Conservation (phyloP, 2,888 invertebrate genomes). For the Leptinotarsa tumamoca region DNA sequence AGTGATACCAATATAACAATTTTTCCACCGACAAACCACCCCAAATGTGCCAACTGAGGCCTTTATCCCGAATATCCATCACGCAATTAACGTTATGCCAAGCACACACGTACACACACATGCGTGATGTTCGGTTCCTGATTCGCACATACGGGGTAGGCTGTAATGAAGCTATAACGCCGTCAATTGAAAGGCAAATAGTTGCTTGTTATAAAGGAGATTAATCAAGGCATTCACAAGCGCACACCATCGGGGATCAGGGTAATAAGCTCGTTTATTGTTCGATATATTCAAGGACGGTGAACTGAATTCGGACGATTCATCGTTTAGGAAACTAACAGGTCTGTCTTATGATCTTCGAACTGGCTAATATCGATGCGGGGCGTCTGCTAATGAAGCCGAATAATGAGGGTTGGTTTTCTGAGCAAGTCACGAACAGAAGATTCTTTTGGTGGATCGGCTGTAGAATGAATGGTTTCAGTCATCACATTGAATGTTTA, state of each 20-base stretch:
- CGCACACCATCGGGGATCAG: constrained; percentile 4
- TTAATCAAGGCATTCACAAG: constrained; percentile 31
- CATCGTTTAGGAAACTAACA: constrained; percentile 33
- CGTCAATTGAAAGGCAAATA: constrained; percentile 46
- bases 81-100: constrained; percentile 57
- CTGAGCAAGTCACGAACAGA: constrained; percentile 17
- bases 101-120: constrained; percentile 52
- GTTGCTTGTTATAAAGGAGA: constrained; percentile 47
- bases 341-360: constrained; percentile 36
- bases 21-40: background rate
- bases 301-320: constrained; percentile 33
- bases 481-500: no score
- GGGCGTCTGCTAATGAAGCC: constrained; percentile 25
- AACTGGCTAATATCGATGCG: constrained; percentile 34
- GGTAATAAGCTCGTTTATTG: constrained; percentile 42
- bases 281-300: constrained; percentile 41
- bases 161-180: constrained; percentile 46
- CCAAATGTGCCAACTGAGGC: constrained; percentile 44
- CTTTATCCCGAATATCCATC: constrained; percentile 57
- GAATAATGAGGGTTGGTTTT: constrained; percentile 22
- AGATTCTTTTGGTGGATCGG: background rate
- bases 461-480: no score
- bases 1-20: background rate
- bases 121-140: constrained; percentile 37
- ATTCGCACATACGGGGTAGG: constrained; percentile 29